Conservation (phyloP, 2,888 invertebrate species). For the Galerucella calmariensis region DNA sequence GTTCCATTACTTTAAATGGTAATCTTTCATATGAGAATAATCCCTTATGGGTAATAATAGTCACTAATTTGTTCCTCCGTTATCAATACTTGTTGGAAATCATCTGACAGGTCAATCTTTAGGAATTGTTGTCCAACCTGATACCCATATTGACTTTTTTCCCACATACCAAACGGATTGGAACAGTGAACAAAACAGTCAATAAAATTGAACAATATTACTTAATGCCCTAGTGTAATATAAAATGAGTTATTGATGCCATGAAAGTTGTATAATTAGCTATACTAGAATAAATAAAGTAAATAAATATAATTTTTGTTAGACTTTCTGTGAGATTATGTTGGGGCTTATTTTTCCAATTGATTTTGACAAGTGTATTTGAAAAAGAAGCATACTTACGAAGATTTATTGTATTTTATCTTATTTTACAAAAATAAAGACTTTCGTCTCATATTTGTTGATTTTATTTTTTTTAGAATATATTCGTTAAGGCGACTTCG, state of each 20-base stretch:
- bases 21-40: too few relatives aligned
- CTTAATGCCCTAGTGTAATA: background rate
- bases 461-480: background rate
- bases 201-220: background rate
- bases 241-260: background rate
- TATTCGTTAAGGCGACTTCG: background rate
- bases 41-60: too few relatives aligned
- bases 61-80: too few relatives aligned
- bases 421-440: conserved; percentile 32
- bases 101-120: too few relatives aligned
- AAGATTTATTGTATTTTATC: conserved; percentile 25
- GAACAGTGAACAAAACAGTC: too few relatives aligned
- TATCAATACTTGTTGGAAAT: too few relatives aligned
- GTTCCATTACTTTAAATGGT: too few relatives aligned
- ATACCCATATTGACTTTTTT: too few relatives aligned
- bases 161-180: too few relatives aligned
- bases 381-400: conserved; percentile 19
- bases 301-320: conserved; percentile 3
- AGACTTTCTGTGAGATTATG: conserved; percentile 34
- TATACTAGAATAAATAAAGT: conserved; percentile 1
- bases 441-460: conserved; percentile 4
- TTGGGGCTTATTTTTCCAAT: conserved; percentile 29
- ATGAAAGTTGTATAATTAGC: conserved; percentile 3
- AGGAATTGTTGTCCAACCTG: too few relatives aligned
- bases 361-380: conserved; percentile 1